A percentile compares a stretch with the other conserved stretches of the same genome.
Evolutionary conservation across 2,113 vertebrate species (phyloP).

Genomic region (Grus americana): DNA sequence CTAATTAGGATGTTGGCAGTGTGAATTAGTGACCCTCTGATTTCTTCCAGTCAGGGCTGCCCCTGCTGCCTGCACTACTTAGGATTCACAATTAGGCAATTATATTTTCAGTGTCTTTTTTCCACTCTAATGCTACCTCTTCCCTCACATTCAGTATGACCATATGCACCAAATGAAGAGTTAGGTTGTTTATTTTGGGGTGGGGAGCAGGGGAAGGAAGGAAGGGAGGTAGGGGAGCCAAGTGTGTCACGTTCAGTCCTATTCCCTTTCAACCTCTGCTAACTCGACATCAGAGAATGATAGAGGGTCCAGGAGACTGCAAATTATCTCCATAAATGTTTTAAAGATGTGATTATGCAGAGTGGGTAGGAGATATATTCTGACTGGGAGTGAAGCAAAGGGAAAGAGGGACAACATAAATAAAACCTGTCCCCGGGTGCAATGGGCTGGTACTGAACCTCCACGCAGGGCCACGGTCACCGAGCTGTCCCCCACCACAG

Average conservation of each 20-base stretch:
- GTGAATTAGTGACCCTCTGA: conserved; percentile 59
- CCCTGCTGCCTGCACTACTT: conserved; percentile 29
- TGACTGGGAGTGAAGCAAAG: not conserved
- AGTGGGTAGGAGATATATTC: not conserved
- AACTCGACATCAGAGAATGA: not conserved
- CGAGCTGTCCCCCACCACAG: not conserved
- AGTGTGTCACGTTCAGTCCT: not conserved
- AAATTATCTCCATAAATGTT: conserved; percentile 32
- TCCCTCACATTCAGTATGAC: not conserved
- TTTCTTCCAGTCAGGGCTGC: conserved; percentile 42
- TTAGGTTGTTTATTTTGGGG: not conserved
- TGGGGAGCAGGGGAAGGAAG: not conserved
- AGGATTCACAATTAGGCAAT: conserved; percentile 43
- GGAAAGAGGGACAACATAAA: not conserved
- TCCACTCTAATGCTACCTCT: not conserved
- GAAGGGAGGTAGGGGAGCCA: not conserved
- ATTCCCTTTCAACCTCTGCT: not conserved
- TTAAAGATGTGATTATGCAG: conserved; percentile 18
- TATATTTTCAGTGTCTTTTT: conserved; percentile 10
- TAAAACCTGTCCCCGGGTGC: not conserved
- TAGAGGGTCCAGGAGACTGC: not conserved
- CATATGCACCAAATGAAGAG: not conserved
- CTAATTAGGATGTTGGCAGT: conserved; percentile 62
- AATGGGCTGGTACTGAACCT: not conserved
- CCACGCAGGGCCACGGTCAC: not conserved